These are phyloP conservation scores for Sympetrum striolatum DNA, from an alignment of 2,888 invertebrate genomes.

Conservation along the genomic window DNA sequence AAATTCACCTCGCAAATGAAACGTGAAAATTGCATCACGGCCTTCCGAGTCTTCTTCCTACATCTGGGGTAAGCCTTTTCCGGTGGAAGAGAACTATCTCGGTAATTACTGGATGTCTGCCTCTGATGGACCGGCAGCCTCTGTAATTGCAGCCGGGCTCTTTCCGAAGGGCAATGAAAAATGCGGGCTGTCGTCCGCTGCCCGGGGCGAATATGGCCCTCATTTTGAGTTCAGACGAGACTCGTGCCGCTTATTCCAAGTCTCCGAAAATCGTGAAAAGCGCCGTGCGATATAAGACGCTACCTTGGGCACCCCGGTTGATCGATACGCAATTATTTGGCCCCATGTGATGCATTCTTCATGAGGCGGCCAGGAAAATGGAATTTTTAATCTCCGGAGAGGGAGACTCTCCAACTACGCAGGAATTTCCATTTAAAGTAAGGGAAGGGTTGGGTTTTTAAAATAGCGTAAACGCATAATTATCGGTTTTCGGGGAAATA, in stretches of 20 bases:
- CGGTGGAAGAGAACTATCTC: neutral
- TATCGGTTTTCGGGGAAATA: neutral
- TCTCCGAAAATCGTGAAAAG: neutral
- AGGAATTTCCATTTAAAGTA: neutral
- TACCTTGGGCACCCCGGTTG: neutral
- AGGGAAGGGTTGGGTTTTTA: neutral
- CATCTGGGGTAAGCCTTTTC: neutral
- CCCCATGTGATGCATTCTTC: neutral
- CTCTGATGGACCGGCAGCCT: constrained; percentile 10
- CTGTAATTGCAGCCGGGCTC: constrained; percentile 17
- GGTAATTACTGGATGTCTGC: constrained; percentile 34
- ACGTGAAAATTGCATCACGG: neutral
- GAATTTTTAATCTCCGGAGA: neutral
- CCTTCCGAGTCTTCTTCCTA: neutral
- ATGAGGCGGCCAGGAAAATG: neutral
- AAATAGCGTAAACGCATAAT: neutral
- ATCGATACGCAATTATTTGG: neutral
- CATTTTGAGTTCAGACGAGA: neutral
- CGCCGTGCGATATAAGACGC: neutral
- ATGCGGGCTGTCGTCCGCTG: neutral
- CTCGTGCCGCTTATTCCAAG: neutral
- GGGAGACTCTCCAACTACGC: neutral
- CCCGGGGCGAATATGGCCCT: neutral
- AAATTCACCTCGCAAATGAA: neutral
- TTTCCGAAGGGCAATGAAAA: neutral